Base-by-base conservation (phyloP, 1,140 invertebrate genomes). In the Venustaconcha ellipsiformis region DNA sequence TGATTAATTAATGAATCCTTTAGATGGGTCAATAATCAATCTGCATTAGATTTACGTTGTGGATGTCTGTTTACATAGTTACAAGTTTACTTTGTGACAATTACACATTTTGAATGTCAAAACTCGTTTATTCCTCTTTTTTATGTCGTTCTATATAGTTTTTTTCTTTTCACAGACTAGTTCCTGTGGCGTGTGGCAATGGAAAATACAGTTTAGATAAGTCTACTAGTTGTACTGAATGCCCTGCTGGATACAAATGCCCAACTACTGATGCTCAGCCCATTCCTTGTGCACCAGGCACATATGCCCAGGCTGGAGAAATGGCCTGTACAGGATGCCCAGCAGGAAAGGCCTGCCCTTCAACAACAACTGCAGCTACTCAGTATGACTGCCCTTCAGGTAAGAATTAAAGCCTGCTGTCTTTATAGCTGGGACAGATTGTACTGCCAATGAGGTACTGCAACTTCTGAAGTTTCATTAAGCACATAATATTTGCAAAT, bases 191-290 rank as follows among this genome's bases (percentile, higher is more conserved):
- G 0, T 89, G 88, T 81, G 60, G 23, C 15, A 14, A 70, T 58
- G 85, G 86, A 20, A 67, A 81, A 30, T 89, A 88, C 80, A 80
- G 83, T 64, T 70, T 84, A 26, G 79, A 67, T 13, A 80, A 82
- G 66, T 68, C 83, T 17, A 83, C 78, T 58, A 67, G 70, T 20
- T 89, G 88, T 74, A 84, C 79, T 1, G 23, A 57, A 0, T 89
- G 88, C 76, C 88, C 87, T 26, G 79, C 86, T n/a, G 87, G 88
- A 14, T 88, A 84, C 55, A 30, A 70, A 23, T 89, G 88, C 80
- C 14, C 83, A 1, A 80, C 77, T 14, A 75, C 83, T 6, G 79
- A 23, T 37, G 78, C 76, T n/a, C 5, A 65, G 8, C 86, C 86
- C 14, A 65, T 66, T 2, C 74, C 76, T n/a, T 89, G 88, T 70